A percentile compares a stretch with the other conserved stretches of the same genome.
Evolutionary conservation across 1,140 invertebrate species (phyloP).

Genomic region (Drosophila leontia): DNA sequence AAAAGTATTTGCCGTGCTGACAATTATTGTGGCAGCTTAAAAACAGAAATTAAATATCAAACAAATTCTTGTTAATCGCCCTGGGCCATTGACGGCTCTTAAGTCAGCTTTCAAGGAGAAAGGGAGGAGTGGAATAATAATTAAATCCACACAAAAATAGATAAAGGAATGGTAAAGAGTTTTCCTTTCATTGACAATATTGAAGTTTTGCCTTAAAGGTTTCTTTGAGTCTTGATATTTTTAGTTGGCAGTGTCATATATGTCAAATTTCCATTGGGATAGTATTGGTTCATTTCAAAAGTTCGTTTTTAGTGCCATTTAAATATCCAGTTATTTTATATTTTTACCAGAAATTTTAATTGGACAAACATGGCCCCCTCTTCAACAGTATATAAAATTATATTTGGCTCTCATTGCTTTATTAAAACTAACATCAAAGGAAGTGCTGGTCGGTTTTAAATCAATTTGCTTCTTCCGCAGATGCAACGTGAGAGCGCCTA

Average conservation of each 20-base stretch:
- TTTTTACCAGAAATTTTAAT: neutral
- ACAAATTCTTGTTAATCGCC: conserved; percentile 30
- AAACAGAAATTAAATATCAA: conserved; percentile 66
- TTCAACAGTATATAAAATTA: neutral
- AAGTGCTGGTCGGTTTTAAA: neutral
- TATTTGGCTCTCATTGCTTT: neutral
- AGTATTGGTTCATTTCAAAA: neutral
- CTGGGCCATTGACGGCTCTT: conserved; percentile 31
- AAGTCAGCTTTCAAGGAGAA: conserved; percentile 14
- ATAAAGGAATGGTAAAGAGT: neutral
- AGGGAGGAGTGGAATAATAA: conserved; percentile 18
- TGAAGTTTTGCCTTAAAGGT: neutral
- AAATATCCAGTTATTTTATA: neutral
- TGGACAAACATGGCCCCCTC: neutral
- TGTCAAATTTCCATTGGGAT: too few species aligned
- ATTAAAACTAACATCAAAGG: neutral
- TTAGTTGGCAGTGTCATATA: neutral
- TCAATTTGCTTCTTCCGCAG: conserved; percentile 30
- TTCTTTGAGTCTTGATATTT: neutral
- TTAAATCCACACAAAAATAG: conserved; percentile 23
- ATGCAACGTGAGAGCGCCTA: conserved; percentile 91
- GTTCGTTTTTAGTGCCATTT: neutral
- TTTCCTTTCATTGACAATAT: neutral
- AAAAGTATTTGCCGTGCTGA: conserved; percentile 45
- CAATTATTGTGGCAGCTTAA: conserved; percentile 50